A percentile compares a stretch with the other conserved stretches of the same genome.
Evolutionary conservation across 2,888 invertebrate species (phyloP).

Genomic region (Morinoia aosen): DNA sequence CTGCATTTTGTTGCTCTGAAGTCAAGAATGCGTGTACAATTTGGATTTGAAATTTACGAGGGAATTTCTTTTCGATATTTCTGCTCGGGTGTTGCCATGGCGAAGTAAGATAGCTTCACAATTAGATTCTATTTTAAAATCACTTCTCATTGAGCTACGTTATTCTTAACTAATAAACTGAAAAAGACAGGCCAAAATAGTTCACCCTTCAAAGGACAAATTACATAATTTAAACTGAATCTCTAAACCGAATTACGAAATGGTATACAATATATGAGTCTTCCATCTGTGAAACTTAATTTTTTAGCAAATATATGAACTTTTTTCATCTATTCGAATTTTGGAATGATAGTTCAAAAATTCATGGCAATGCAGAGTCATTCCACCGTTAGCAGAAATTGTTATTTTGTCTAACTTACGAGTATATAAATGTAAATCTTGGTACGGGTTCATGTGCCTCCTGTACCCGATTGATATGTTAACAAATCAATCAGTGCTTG

Average conservation of each 20-base stretch:
- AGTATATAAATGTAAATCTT: no score
- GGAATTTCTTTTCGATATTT: neutral
- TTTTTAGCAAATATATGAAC: no score
- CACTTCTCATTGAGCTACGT: neutral
- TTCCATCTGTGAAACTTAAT: neutral
- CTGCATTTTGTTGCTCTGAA: neutral
- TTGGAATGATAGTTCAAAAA: no score
- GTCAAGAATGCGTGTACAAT: neutral
- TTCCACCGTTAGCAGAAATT: no score
- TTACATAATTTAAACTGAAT: neutral
- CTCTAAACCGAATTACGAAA: neutral
- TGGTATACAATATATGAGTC: neutral
- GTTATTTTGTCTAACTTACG: no score
- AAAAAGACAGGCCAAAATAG: neutral
- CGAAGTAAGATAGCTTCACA: neutral
- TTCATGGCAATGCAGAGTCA: no score
- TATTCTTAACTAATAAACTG: neutral
- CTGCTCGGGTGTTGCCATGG: neutral
- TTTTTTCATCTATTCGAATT: no score
- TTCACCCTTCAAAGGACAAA: neutral
- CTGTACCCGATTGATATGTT: neutral
- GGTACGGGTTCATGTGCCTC: no score
- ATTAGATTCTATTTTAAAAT: neutral
- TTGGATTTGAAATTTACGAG: neutral
- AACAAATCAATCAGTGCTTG: neutral